phyloP scores from a whole-genome alignment of 2,797 vertebrate species.

The Poeciliopsis paucimaculata region DNA sequence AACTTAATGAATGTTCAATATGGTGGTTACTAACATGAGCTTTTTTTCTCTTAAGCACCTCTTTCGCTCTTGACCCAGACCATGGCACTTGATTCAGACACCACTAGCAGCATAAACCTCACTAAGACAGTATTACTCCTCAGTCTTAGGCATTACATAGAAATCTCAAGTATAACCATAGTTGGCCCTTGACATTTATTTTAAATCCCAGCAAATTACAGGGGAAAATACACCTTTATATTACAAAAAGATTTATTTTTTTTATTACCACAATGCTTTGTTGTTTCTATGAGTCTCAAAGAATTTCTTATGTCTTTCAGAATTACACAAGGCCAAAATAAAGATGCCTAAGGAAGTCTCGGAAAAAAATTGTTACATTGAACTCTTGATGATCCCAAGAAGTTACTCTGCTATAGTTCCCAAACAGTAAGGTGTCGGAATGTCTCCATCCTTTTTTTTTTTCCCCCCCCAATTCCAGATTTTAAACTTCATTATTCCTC shows the following conservation, averaged over 20 bases:
- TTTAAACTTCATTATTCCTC: not conserved
- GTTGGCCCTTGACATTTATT: slow-evolving; percentile 70
- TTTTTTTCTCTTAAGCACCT: slow-evolving; percentile 88
- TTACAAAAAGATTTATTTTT: slow-evolving; percentile 80
- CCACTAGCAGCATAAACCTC: slow-evolving; percentile 90
- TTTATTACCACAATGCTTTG: slow-evolving; percentile 80
- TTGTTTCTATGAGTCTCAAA: slow-evolving; percentile 67
- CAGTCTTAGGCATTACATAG: slow-evolving; percentile 84
- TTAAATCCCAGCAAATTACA: slow-evolving; percentile 72
- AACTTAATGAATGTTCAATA: slow-evolving; percentile 99
- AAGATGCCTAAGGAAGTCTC: not conserved
- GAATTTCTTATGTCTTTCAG: not conserved
- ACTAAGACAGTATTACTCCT: slow-evolving; percentile 79
- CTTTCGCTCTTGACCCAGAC: slow-evolving; percentile 91
- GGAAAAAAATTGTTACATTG: not conserved
- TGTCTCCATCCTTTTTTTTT: not conserved
- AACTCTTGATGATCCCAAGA: not conserved
- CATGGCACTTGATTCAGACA: slow-evolving; percentile 97
- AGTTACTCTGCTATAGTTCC: not conserved
- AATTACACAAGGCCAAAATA: not conserved
- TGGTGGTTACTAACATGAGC: slow-evolving; percentile 92
- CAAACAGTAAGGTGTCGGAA: not conserved
- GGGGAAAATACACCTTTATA: slow-evolving; percentile 80
- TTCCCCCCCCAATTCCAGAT: not conserved
- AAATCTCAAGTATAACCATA: slow-evolving; percentile 85